phyloP scores from a whole-genome alignment of 2,888 invertebrate species.

The Brachynemurus nebulosus region DNA sequence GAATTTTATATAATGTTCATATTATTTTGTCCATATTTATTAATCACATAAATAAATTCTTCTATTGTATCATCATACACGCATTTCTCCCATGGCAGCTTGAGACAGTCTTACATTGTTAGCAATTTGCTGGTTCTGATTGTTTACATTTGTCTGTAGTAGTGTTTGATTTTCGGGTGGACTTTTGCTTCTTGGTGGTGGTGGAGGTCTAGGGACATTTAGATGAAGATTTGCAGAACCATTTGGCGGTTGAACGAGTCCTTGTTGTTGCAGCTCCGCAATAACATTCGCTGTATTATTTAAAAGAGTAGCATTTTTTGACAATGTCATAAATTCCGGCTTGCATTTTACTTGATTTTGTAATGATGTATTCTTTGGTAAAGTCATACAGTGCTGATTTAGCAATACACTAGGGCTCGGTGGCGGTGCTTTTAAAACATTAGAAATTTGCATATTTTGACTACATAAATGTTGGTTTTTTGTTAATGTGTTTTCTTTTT shows the following conservation, averaged over 20 bases:
- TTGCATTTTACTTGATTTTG: conserved; percentile 26
- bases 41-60: too few relatives aligned
- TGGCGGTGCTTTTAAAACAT: conserved; percentile 47
- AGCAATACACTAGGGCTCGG: conserved; percentile 39
- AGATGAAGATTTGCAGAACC: conserved; percentile 42
- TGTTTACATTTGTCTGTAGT: conserved; percentile 33
- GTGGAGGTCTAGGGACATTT: conserved; percentile 41
- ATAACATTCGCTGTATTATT: conserved; percentile 37
- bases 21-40: too few relatives aligned
- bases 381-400: conserved; percentile 29
- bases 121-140: conserved; percentile 30
- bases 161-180: conserved; percentile 43
- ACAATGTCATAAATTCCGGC: conserved; percentile 38
- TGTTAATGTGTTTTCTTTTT: conserved; percentile 37
- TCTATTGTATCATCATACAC: conserved; percentile 62
- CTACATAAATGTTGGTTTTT: conserved; percentile 40
- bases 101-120: conserved; percentile 53
- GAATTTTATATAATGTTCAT: too few relatives aligned
- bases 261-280: conserved; percentile 43
- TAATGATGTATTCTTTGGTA: conserved; percentile 38
- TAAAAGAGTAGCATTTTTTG: conserved; percentile 40
- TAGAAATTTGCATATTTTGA: conserved; percentile 31
- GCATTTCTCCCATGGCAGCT: conserved; percentile 79
- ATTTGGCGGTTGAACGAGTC: conserved; percentile 43
- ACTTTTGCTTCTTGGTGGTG: conserved; percentile 39